Evolutionary conservation across 2,888 invertebrate genomes (phyloP).

Genomic region (Pheosia gnoma): DNA sequence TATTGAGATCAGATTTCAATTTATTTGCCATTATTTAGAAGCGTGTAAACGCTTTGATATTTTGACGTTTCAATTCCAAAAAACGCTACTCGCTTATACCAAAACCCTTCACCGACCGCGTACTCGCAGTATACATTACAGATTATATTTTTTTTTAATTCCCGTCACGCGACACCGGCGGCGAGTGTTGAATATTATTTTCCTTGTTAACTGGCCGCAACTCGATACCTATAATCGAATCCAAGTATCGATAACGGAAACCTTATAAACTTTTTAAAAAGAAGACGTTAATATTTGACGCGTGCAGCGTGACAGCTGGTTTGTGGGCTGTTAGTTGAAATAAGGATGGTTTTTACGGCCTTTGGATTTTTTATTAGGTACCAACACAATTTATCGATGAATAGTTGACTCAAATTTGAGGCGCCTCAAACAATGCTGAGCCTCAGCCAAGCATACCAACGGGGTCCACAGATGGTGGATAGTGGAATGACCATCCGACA

Average conservation of each 20-base stretch:
- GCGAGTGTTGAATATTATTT: constrained; percentile 77
- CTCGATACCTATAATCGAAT: constrained; percentile 72
- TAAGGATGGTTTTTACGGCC: background rate
- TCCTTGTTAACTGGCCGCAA: constrained; percentile 69
- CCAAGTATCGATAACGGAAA: constrained; percentile 71
- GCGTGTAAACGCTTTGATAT: background rate
- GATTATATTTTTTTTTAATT: constrained; percentile 58
- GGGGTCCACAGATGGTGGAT: too few species aligned
- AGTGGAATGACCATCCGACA: too few species aligned
- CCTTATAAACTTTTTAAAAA: constrained; percentile 60
- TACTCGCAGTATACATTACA: constrained; percentile 57
- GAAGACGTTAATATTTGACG: constrained; percentile 57
- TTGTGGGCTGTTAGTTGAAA: constrained; percentile 14
- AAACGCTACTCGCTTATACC: constrained; percentile 11
- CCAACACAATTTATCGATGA: too few species aligned
- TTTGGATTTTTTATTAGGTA: background rate
- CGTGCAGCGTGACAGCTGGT: constrained; percentile 50
- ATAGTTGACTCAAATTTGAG: too few species aligned
- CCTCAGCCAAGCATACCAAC: too few species aligned
- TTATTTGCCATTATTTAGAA: too few species aligned
- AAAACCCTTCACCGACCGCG: constrained; percentile 27
- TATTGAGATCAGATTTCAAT: too few species aligned
- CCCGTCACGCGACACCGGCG: constrained; percentile 69
- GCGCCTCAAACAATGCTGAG: too few species aligned
- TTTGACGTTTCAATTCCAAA: background rate